phyloP scores from a whole-genome alignment of 30 jellyfish, hydroid and myxozoan genomes.

The Catostylus mosaicus region DNA sequence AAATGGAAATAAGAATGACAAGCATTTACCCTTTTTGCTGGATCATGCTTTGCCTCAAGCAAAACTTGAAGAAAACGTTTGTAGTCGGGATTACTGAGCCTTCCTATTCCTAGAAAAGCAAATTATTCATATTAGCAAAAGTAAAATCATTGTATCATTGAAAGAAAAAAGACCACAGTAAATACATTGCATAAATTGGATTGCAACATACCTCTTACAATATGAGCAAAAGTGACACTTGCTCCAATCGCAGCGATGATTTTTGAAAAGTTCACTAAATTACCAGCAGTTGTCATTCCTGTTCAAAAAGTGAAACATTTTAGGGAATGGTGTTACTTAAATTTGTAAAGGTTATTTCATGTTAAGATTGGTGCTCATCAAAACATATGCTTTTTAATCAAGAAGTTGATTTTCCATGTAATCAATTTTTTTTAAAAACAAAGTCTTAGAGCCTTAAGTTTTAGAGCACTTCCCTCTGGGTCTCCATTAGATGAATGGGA shows the following conservation, averaged over 20 bases:
- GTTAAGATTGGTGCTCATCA: not conserved
- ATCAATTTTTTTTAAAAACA: no score
- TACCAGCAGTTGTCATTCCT: slow-evolving; percentile 64
- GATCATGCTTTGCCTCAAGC: slow-evolving; percentile 41
- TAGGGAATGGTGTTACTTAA: not conserved
- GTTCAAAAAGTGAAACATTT: not conserved
- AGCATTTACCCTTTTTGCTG: slow-evolving; percentile 49
- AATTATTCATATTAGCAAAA: not conserved
- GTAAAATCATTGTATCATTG: no score
- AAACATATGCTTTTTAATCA: not conserved
- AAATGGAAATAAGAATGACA: not conserved
- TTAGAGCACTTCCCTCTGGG: no score
- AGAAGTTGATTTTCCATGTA: no score
- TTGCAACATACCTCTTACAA: slow-evolving; percentile 84
- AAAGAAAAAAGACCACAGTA: not conserved
- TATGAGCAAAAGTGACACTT: slow-evolving; percentile 30
- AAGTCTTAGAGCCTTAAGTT: no score
- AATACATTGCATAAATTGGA: not conserved
- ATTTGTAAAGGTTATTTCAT: no score
- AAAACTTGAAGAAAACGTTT: slow-evolving; percentile 49
- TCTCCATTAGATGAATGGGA: no score
- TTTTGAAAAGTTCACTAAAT: slow-evolving; percentile 34
- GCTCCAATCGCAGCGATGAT: slow-evolving; percentile 47
- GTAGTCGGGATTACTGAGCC: slow-evolving; percentile 66
- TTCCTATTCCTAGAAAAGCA: slow-evolving; percentile 66